These are phyloP conservation scores for pig (Sus scrofa) DNA, from an alignment of 2,113 vertebrate species.

Conservation along the genomic window T2T-Sscrofa CM000820.6:356001-356500, in stretches of 20 bases:
- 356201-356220: too few relatives aligned
- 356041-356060: neutral
- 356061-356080: neutral
- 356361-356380: slow-evolving; percentile 47
- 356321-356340: slow-evolving; percentile 67
- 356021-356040: neutral
- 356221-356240: slow-evolving; percentile 41
- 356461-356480: neutral
- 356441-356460: slow-evolving; percentile 80
- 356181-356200: too few relatives aligned
- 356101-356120: neutral
- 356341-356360: slow-evolving; percentile 56
- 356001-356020: neutral
- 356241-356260: slow-evolving; percentile 52
- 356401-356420: too few relatives aligned
- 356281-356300: slow-evolving; percentile 55
- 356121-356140: neutral
- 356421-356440: too few relatives aligned
- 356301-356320: slow-evolving; percentile 62
- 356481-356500: slow-evolving; percentile 74
- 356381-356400: slow-evolving; percentile 76
- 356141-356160: neutral
- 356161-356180: too few relatives aligned
- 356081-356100: neutral
- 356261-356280: slow-evolving; percentile 58